These are phyloP conservation scores for Glyphotaelius pellucidus DNA, from an alignment of 2,888 invertebrate genomes.

Conservation along the genomic window DNA sequence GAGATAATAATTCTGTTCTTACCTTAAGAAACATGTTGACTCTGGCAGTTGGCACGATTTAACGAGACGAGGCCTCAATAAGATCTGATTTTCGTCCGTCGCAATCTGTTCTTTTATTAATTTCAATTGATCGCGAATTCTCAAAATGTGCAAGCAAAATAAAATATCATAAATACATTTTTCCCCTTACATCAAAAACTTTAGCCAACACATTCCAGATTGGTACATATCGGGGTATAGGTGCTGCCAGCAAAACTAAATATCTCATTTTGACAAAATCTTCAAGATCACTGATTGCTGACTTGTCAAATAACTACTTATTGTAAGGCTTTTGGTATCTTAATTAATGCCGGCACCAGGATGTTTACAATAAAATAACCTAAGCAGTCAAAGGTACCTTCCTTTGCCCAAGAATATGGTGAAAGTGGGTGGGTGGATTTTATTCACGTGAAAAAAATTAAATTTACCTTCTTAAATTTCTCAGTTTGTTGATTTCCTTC, in stretches of 20 bases:
- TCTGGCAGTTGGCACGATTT: slow-evolving; percentile 29
- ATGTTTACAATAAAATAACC: too few species aligned
- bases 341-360: too few species aligned
- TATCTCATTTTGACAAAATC: too few species aligned
- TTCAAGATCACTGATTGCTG: too few species aligned
- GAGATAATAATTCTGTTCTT: background rate
- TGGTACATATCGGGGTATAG: too few species aligned
- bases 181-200: background rate
- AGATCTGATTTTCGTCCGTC: slow-evolving; percentile 16
- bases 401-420: background rate
- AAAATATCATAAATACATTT: background rate
- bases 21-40: slow-evolving; percentile 43
- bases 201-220: background rate
- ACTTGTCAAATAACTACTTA: too few species aligned
- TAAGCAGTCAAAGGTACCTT: too few species aligned
- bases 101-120: slow-evolving; percentile 47
- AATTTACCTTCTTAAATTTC: background rate
- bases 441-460: background rate
- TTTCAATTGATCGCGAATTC: slow-evolving; percentile 38
- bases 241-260: too few species aligned
- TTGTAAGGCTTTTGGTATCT: too few species aligned
- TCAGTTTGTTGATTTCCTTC: too few species aligned
- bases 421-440: background rate
- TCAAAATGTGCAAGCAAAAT: slow-evolving; percentile 20
- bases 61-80: background rate